Conservation (phyloP, 2,888 invertebrate genomes). For the Hesperia comma region DNA sequence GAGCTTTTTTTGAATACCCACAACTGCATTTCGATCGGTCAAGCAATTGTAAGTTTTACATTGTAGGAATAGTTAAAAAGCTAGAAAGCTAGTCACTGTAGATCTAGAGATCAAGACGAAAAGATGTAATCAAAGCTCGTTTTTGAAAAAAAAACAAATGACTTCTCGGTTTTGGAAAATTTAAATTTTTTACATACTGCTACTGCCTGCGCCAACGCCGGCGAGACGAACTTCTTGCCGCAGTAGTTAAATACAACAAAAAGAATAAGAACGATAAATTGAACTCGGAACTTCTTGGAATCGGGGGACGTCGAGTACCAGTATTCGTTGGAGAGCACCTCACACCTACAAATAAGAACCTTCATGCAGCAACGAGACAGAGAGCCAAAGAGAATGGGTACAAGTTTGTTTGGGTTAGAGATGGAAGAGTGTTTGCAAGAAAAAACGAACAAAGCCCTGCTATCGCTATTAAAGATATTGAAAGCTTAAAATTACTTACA, state of each 20-base stretch:
- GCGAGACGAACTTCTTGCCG: slow-evolving; percentile 41
- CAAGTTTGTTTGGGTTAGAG: slow-evolving; percentile 47
- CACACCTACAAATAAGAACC: slow-evolving; percentile 42
- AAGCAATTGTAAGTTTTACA: no score
- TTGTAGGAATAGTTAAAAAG: no score
- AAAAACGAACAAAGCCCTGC: slow-evolving; percentile 37
- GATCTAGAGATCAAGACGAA: no score
- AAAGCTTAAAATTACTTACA: slow-evolving; percentile 22
- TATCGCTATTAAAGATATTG: slow-evolving; percentile 33
- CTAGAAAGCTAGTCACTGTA: no score
- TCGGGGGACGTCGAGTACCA: slow-evolving; percentile 37
- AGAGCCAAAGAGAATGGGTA: slow-evolving; percentile 44
- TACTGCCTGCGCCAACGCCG: slow-evolving; percentile 39
- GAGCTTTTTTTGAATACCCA: no score
- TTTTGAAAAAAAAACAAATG: no score
- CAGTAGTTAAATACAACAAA: slow-evolving; percentile 40
- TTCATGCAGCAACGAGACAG: slow-evolving; percentile 47
- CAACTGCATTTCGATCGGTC: no score
- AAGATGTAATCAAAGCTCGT: no score
- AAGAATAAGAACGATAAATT: slow-evolving; percentile 40
- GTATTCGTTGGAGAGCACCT: slow-evolving; percentile 46
- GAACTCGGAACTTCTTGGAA: slow-evolving; percentile 41
- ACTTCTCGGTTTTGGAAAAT: no score
- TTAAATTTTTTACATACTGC: no score
- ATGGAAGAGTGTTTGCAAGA: slow-evolving; percentile 42